Evolutionary conservation across 2,888 invertebrate genomes (phyloP), one percentile per base, ranked within the genome.

Genomic region (Rhorus exstirpatorius): DNA sequence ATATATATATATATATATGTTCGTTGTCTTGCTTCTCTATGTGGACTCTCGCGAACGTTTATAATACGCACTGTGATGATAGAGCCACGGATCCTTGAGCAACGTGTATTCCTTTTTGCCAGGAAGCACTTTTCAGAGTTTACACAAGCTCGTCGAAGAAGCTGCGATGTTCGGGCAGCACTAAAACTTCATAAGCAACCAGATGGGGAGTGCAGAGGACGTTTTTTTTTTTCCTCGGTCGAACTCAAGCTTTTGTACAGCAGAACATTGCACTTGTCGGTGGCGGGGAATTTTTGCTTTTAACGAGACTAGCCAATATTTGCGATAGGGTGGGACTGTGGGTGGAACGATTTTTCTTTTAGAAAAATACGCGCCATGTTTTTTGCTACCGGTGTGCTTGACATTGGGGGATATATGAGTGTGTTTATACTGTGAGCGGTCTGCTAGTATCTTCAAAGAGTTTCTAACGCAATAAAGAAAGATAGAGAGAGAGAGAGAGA

Each of bases 101-200:
- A 38, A 63, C 44, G 2, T n/a, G 26, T 31, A 41, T 55, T 31
- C 8, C 55, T 24, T 10, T 53, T 21, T 63, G 49, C 60, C 31
- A 63, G 74, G 63, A 53, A 75, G 55, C 44, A 75, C 55, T 75
- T 65, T 75, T 61, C 53, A 14, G 19, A 41, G 55, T 75, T 75
- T 46, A n/a, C 55, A 53, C 75, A 44, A 63, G 44, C 24, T 35
- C 41, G 51, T 26, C 1, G 19, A 1, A 10, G 38, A 41, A 6
- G 63, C 8, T 26, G 19, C 26, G 14, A 17, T 21, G 41, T 38
- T 41, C 38, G 41, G 21, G 41, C 10, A 24, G 41, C 74, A 38
- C 51, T 75, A n/a, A n/a, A 53, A 35, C 55, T 44, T 63, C 24
- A 21, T 61, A 19, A 41, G 61, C 61, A 51, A 31, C 63, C 26